Conservation (phyloP, 92 coral and sea anemone species). For the Epizoanthus fatuus region DNA sequence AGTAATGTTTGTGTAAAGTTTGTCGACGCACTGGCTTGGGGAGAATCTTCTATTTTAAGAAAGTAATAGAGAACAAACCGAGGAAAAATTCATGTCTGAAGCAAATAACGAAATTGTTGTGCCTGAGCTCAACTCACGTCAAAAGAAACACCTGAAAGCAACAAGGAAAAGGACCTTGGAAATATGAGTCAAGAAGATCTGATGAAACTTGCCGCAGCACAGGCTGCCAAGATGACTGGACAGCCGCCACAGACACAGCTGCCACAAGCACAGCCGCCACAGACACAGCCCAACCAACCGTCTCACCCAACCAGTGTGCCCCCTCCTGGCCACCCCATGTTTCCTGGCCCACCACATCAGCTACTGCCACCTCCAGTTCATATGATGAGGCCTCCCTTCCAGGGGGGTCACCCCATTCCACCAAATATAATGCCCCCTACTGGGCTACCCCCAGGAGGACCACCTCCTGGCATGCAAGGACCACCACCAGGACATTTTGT, state of each 20-base stretch:
- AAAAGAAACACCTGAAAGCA: conserved; percentile 45
- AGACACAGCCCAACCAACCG: conserved; percentile 66
- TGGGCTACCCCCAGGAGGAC: conserved; percentile 66
- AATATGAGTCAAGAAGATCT: conserved; percentile 78
- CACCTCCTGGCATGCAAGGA: conserved; percentile 28
- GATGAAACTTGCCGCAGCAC: conserved; percentile 79
- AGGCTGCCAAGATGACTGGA: conserved; percentile 54
- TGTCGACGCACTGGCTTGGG: too few relatives aligned
- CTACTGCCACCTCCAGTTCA: conserved; percentile 84
- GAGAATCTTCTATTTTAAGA: too few relatives aligned
- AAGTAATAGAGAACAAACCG: too few relatives aligned
- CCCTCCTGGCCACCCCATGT: conserved; percentile 87
- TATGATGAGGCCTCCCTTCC: conserved; percentile 89
- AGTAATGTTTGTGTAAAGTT: too few relatives aligned
- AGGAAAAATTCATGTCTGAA: too few relatives aligned
- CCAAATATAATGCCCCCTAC: conserved; percentile 70
- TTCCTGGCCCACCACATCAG: conserved; percentile 63
- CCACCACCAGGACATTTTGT: conserved; percentile 43
- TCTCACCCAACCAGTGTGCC: conserved; percentile 81
- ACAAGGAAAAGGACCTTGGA: conserved; percentile 64
- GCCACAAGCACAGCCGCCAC: neutral
- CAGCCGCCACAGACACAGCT: conserved; percentile 62
- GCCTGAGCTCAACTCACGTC: too few relatives aligned
- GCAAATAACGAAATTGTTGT: too few relatives aligned
- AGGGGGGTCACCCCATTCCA: conserved; percentile 71